Evolutionary conservation across 2,797 vertebrate genomes (phyloP), one percentile per base, ranked within the genome.

Genomic region (Catharus ustulatus): DNA sequence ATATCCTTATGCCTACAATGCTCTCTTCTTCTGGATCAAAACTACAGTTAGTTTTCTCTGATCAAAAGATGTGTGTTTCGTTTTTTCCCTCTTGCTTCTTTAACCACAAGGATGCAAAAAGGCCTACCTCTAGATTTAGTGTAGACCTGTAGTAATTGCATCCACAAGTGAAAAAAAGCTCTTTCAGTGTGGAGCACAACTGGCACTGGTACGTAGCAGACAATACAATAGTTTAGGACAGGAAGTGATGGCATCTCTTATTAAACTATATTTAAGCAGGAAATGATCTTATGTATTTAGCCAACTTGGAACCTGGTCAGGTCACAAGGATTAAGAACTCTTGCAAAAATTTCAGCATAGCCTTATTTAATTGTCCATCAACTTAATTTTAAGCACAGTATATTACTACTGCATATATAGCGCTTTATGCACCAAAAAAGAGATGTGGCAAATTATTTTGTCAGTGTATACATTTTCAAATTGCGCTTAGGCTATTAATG

Each of bases 221-320:
- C 43, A 57, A 77, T 43, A 61, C 75, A 68, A 48, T 64, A 54
- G 84, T 68, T 87, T 17, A 72, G 78, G 68, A 75, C 75, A 77
- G 90, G 89, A 95, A 93, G 87, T 85, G 92, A 95, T 83, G 90
- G 52, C 82, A 95, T 91, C 76, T 57, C 75, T 72, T 67, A 83
- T 34, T 73, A 77, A 95, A 87, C 45, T 79, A 71, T 30, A 76
- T 61, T 76, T 87, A 71, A 69, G 73, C 78, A 89, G 77, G 87
- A 96, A 92, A 86, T 89, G 86, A 87, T 76, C 58, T 79, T 71
- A 84, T 36, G 57, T 54, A 78, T 94, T 93, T 67, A 93, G 43
- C 51, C 68, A 87, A 8, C 58, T 6, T 87, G 94, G 87, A 94
- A 63, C 55, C 57, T 93, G 76, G 80, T 71, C 95, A 91, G 67